phyloP scores from a whole-genome alignment of 35 echinoderm and acorn worm species.

The Apostichopus japonicus region DNA sequence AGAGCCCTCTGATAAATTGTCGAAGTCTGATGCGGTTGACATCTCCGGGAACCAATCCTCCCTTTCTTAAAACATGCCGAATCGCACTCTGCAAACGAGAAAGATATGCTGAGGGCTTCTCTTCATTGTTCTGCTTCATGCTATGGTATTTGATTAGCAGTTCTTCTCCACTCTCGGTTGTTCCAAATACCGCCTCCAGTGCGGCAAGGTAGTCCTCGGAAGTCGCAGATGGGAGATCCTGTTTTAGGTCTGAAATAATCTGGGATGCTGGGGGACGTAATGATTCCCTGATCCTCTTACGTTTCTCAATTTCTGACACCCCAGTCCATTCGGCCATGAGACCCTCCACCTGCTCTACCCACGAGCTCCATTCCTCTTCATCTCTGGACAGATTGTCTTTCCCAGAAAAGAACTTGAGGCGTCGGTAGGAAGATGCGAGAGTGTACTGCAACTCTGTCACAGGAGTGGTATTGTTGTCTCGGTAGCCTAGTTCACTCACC shows the following conservation, averaged over 20 bases:
- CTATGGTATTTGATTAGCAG: slow-evolving; percentile 43
- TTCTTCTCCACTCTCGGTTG: slow-evolving; percentile 65
- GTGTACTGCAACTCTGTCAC: too few relatives aligned
- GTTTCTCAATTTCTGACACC: not conserved
- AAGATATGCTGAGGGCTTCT: slow-evolving; percentile 39
- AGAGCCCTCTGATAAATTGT: too few relatives aligned
- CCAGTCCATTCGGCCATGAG: not conserved
- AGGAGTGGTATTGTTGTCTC: too few relatives aligned
- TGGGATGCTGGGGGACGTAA: slow-evolving; percentile 51
- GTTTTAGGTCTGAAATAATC: slow-evolving; percentile 59
- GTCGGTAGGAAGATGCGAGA: too few relatives aligned
- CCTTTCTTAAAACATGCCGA: slow-evolving; percentile 35
- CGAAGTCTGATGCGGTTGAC: not conserved
- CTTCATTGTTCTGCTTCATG: slow-evolving; percentile 32
- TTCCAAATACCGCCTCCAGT: slow-evolving; percentile 64
- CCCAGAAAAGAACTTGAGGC: too few relatives aligned
- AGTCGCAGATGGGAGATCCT: slow-evolving; percentile 42
- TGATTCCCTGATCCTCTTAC: slow-evolving; percentile 25
- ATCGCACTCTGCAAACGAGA: slow-evolving; percentile 20
- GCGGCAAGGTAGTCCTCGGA: slow-evolving; percentile 60
- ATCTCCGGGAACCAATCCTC: not conserved
- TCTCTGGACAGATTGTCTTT: not conserved
- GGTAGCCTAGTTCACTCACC: too few relatives aligned
- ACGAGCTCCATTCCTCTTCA: not conserved
- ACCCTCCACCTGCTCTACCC: not conserved